These are phyloP conservation scores for Pachliopta kotzebuea DNA, from an alignment of 2,888 invertebrate genomes.

Conservation along the genomic window DNA sequence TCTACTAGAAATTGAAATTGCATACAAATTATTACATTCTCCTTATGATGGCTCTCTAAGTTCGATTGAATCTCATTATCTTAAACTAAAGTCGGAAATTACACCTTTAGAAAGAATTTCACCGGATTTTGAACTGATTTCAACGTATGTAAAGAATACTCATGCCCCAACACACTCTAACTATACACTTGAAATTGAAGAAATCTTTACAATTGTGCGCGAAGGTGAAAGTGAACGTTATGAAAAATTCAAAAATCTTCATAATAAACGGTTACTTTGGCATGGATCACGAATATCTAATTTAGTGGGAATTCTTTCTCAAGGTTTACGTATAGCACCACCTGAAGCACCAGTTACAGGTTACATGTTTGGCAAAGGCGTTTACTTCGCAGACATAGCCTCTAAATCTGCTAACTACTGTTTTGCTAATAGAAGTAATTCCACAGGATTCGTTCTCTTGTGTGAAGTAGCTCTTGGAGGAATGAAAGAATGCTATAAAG, in stretches of 20 bases:
- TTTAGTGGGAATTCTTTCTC: slow-evolving; percentile 95
- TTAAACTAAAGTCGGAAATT: slow-evolving; percentile 91
- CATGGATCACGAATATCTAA: slow-evolving; percentile 97
- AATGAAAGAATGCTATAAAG: slow-evolving; percentile 79
- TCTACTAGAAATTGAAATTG: slow-evolving; percentile 95
- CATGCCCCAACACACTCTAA: slow-evolving; percentile 93
- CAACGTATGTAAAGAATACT: slow-evolving; percentile 92
- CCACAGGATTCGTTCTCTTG: slow-evolving; percentile 90
- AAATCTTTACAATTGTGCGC: slow-evolving; percentile 86
- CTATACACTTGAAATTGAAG: slow-evolving; percentile 51
- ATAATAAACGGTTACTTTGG: slow-evolving; percentile 94
- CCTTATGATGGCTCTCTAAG: slow-evolving; percentile 51
- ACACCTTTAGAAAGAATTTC: slow-evolving; percentile 83
- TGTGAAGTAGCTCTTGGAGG: slow-evolving; percentile 96
- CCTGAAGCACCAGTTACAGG: slow-evolving; percentile 97
- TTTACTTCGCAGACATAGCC: slow-evolving; percentile 99
- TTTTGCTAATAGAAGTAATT: slow-evolving; percentile 83
- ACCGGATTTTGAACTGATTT: slow-evolving; percentile 86
- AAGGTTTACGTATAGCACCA: slow-evolving; percentile 96
- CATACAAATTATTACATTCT: slow-evolving; percentile 90
- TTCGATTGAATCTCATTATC: slow-evolving; percentile 91
- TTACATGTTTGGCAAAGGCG: slow-evolving; percentile 99
- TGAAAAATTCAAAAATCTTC: slow-evolving; percentile 92
- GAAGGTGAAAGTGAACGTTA: slow-evolving; percentile 89
- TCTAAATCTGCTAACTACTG: slow-evolving; percentile 98